phyloP scores from a whole-genome alignment of 2,888 invertebrate genomes.

The Tinea semifulvella region DNA sequence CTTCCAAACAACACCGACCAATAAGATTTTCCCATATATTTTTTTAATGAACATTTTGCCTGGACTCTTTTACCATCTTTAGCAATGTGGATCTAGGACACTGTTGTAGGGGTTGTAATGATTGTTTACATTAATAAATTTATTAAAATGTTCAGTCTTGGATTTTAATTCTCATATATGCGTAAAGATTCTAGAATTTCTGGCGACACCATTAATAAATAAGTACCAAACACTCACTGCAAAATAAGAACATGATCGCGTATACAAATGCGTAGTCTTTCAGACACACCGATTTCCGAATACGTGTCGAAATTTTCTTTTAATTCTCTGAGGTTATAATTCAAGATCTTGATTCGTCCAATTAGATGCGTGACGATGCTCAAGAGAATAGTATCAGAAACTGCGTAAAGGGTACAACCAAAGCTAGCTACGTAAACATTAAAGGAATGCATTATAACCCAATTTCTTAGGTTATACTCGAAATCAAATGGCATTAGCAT shows the following conservation, averaged over 20 bases:
- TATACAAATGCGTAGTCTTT: slow-evolving; percentile 24
- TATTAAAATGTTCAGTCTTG: no score
- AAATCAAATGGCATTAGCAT: slow-evolving; percentile 32
- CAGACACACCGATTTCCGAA: slow-evolving; percentile 22
- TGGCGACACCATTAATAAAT: no score
- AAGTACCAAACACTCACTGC: slow-evolving; percentile 22
- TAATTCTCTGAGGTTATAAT: slow-evolving; percentile 23
- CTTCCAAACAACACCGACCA: no score
- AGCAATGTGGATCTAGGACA: no score
- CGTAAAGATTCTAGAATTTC: no score
- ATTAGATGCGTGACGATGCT: slow-evolving; percentile 29
- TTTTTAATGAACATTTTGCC: no score
- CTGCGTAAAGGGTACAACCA: slow-evolving; percentile 20
- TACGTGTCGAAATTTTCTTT: slow-evolving; percentile 19
- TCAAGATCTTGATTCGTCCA: slow-evolving; percentile 31
- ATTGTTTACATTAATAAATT: no score
- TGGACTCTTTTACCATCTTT: no score
- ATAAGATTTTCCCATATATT: no score
- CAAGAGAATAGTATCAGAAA: slow-evolving; percentile 27
- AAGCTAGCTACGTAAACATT: slow-evolving; percentile 22
- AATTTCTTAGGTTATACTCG: slow-evolving; percentile 26
- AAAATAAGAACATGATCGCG: slow-evolving; percentile 29
- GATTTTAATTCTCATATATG: no score
- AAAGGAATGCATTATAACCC: slow-evolving; percentile 23
- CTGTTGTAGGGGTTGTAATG: no score